Evolutionary conservation across 37 sponge, comb jelly and placozoan genomes (phyloP).

Genomic region (Theonella swinhoei): DNA sequence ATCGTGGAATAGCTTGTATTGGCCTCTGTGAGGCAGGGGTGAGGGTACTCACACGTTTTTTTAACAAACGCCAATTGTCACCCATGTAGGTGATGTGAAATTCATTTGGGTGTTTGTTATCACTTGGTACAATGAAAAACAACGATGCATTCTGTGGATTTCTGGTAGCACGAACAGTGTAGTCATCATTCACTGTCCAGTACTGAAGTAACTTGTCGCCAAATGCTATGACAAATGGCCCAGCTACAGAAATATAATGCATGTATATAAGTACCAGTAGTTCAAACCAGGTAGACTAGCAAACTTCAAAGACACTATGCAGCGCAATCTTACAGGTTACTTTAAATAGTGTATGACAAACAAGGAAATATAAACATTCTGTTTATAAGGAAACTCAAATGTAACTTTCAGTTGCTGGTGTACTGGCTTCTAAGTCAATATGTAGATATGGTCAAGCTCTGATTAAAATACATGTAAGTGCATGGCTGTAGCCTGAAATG

Average conservation of each 20-base stretch:
- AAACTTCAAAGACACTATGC: too few species aligned
- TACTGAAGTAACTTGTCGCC: constrained; percentile 3
- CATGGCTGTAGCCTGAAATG: too few species aligned
- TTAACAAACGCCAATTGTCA: background rate
- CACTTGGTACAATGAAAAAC: constrained; percentile 45
- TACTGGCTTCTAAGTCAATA: too few species aligned
- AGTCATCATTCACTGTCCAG: constrained; percentile 33
- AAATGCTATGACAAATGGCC: constrained; percentile 52
- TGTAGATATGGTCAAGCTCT: too few species aligned
- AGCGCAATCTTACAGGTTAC: too few species aligned
- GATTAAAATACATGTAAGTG: too few species aligned
- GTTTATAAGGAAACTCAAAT: too few species aligned
- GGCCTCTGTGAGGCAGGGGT: background rate
- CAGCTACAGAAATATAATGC: constrained; percentile 33
- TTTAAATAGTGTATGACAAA: too few species aligned
- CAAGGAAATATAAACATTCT: too few species aligned
- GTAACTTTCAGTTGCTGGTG: too few species aligned
- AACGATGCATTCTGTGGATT: constrained; percentile 24
- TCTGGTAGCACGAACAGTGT: constrained; percentile 20
- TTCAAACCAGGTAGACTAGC: too few species aligned
- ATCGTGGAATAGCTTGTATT: constrained; percentile 30
- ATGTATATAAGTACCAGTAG: too few species aligned
- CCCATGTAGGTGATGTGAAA: constrained; percentile 51
- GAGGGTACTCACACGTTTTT: background rate
- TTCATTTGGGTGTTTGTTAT: constrained; percentile 37